Evolutionary conservation across 2,797 vertebrate species (phyloP), one percentile per base, ranked within the genome.

Genomic region (Buphagus erythrorhynchus): DNA sequence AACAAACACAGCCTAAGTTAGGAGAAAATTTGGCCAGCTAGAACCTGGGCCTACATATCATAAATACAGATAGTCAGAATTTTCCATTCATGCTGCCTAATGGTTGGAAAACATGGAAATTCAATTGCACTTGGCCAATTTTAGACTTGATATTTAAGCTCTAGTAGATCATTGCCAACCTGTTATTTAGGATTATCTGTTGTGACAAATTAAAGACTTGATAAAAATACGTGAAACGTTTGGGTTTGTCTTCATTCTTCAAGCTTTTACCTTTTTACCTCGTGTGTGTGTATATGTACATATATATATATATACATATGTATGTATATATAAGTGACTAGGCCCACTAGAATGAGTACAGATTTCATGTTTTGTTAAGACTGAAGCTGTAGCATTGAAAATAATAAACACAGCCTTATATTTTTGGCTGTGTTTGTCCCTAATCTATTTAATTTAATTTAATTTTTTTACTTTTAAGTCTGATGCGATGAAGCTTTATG

Each of bases 1-100:
- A 97, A 86, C 89, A 92, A 96, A 91, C 16, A 18, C 48, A 48
- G 19, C 25, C 57, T 18, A 26, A 86, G 55, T 66, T 36, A 16
- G 42, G 82, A 88, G 71, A 25, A 29, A 52, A 82, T 38, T n/a
- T 7, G 35, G 55, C 77, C 81, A 52, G 40, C 45, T 6, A 24
- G 9, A 76, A 85, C 63, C 61, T 82, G 66, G 80, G 46, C 74
- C 69, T 74, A 2, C 15, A 0, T 74, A 52, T 77, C 86, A 66
- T 40, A 42, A 72, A 71, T 57, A 5, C 31, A 67, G 83, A 52
- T 51, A 26, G 71, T 31, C 81, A 35, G 5, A 31, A 85, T 67
- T 92, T 77, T 69, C 93, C 79, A 29, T 75, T 94, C 69, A 0
- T 82, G 10, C 75, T 90, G 66, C 78, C 45, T 71, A 0, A 5